A percentile compares a stretch with the other conserved stretches of the same genome.
phyloP scores from a whole-genome alignment of 2,888 invertebrate species.

The Dynastes maya region DNA sequence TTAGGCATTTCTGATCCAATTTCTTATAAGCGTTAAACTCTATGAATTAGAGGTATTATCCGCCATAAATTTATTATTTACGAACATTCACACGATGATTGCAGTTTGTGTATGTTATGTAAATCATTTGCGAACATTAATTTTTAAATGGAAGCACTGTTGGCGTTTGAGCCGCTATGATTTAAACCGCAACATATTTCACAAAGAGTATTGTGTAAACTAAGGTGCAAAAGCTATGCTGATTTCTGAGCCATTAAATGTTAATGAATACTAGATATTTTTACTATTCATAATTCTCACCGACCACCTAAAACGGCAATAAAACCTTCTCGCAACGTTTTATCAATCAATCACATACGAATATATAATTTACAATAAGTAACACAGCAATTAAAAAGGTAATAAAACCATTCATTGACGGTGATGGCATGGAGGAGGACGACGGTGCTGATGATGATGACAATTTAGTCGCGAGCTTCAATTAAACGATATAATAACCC shows the following conservation, averaged over 20 bases:
- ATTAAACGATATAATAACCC: conserved; percentile 43
- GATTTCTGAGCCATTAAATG: background rate
- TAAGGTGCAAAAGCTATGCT: background rate
- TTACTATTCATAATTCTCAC: conserved; percentile 26
- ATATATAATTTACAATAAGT: conserved; percentile 47
- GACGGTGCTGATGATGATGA: conserved; percentile 29
- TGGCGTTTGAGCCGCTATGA: background rate
- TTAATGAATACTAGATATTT: conserved; percentile 27
- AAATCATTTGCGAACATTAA: no score
- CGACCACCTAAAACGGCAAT: conserved; percentile 29
- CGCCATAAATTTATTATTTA: no score
- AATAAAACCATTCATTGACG: conserved; percentile 45
- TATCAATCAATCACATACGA: conserved; percentile 44
- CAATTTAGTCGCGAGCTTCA: conserved; percentile 42
- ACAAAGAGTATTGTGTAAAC: background rate
- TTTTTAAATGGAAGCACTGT: no score
- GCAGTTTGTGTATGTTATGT: no score
- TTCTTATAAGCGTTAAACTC: no score
- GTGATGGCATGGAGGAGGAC: background rate
- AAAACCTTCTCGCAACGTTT: conserved; percentile 17
- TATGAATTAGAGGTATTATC: no score
- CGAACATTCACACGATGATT: no score
- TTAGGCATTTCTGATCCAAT: no score
- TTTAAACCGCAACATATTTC: background rate
- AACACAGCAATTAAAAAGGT: conserved; percentile 43